Evolutionary conservation across 1,140 invertebrate genomes (phyloP), one percentile per base, ranked within the genome.

Genomic region (honey bee (Apis mellifera)): DNA sequence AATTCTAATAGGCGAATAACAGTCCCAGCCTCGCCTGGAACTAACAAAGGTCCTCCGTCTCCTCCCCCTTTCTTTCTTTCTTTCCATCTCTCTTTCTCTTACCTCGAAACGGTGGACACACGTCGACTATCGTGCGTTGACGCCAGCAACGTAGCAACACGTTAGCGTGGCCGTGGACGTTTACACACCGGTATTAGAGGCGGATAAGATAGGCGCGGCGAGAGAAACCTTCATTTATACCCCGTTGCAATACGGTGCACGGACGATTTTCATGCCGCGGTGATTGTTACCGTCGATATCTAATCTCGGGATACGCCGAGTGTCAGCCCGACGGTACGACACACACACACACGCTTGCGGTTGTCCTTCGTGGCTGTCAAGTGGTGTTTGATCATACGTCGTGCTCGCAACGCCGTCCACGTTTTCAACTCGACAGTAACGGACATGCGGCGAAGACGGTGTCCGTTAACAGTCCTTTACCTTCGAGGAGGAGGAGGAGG

Each of bases 261-360:
- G 65, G 65, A 78, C 64, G 65, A 78, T 78, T 69, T 78, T 86
- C 64, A 66, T 59, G 73, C 83, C 66, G 32, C 52, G 59, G 62
- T 73, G 69, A 86, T 86, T 74, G 84, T 85, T 85, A 73, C 68
- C 84, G 78, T 74, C 73, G 84, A 86, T 82, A 86, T 86, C 84
- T 86, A 86, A 86, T 86, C 85, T 85, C 60, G 50, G 54, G 11
- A 69, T 32, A 11, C 77, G 57, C 60, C 42, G 32, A 65, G 78
- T 82, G 84, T 78, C 76, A 70, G 76, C 54, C 65, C 69, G 85
- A 86, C 85, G 84, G 59, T 73, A 78, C 32, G 32, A 42, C 85
- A 82, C 72, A 55, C 64, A 50, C 73, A 69, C 84, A 85, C 73
- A 57, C 55, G n/a, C 32, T 82, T 80, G 85, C 83, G 69, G 84